Conservation (phyloP, 2,888 invertebrate species). For the Drosophila austrosaltans region DNA sequence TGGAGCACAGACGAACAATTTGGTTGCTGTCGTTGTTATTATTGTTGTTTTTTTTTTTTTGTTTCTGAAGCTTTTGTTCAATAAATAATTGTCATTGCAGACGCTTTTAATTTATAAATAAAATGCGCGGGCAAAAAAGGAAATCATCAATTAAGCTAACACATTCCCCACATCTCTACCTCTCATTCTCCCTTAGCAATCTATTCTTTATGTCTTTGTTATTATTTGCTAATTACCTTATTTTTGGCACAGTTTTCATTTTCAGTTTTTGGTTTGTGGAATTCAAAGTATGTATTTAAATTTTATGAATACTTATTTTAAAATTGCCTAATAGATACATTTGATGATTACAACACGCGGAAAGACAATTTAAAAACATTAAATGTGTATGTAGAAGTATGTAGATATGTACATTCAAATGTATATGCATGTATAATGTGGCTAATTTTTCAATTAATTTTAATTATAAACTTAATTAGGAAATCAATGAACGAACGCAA, state of each 20-base stretch:
- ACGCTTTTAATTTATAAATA: conserved; percentile 68
- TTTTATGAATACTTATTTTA: conserved; percentile 10
- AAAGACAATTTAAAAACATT: conserved; percentile 54
- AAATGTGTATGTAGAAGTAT: not conserved
- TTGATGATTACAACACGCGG: conserved; percentile 57
- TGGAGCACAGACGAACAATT: not conserved
- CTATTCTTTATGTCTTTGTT: conserved; percentile 34
- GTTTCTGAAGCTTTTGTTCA: conserved; percentile 49
- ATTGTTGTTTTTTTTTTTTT: conserved; percentile 11
- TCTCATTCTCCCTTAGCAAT: not conserved
- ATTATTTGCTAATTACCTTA: conserved; percentile 42
- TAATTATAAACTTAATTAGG: conserved; percentile 84
- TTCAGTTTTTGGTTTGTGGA: conserved; percentile 56
- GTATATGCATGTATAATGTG: conserved; percentile 42
- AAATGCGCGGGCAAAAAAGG: conserved; percentile 53
- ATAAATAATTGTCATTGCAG: conserved; percentile 68
- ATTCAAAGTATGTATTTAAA: conserved; percentile 32
- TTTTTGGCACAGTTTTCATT: conserved; percentile 66
- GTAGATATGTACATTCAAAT: conserved; percentile 20
- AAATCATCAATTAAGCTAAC: conserved; percentile 70
- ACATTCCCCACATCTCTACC: conserved; percentile 17
- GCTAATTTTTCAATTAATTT: conserved; percentile 83
- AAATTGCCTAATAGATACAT: conserved; percentile 56
- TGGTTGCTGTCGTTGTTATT: not conserved
- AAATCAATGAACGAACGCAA: conserved; percentile 80